Conservation (phyloP, 2,888 invertebrate genomes). For the Hemithea aestivaria region DNA sequence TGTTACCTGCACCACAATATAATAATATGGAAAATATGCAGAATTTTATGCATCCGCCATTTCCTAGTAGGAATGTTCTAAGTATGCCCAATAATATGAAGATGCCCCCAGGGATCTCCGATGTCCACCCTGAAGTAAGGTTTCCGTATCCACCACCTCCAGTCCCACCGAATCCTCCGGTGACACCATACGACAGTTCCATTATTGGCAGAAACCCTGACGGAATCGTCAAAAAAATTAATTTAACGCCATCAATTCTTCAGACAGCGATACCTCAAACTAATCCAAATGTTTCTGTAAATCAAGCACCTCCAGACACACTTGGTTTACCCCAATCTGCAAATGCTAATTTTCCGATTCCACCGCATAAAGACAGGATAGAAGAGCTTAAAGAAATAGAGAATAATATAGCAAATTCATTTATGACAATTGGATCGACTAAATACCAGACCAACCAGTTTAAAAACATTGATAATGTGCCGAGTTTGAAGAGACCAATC, state of each 20-base stretch:
- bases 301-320: no score
- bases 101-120: conserved; percentile 3
- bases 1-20: no score
- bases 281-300: no score
- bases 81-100: neutral
- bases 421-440: neutral
- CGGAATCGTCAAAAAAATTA: conserved; percentile 30
- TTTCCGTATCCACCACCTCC: conserved; percentile 15
- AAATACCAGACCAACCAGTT: neutral
- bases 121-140: conserved; percentile 2
- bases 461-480: no score
- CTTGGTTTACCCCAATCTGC: no score
- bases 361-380: conserved; percentile 11
- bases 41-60: neutral
- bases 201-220: conserved; percentile 27
- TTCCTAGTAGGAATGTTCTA: neutral
- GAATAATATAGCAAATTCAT: neutral
- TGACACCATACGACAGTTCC: conserved; percentile 12
- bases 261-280: no score
- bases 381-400: conserved; percentile 4
- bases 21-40: neutral
- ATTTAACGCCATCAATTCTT: conserved; percentile 8
- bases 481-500: neutral
- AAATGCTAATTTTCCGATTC: no score
- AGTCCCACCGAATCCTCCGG: conserved; percentile 12